Conservation (phyloP, 2,888 invertebrate genomes). For the Tetragonula carbonaria region DNA sequence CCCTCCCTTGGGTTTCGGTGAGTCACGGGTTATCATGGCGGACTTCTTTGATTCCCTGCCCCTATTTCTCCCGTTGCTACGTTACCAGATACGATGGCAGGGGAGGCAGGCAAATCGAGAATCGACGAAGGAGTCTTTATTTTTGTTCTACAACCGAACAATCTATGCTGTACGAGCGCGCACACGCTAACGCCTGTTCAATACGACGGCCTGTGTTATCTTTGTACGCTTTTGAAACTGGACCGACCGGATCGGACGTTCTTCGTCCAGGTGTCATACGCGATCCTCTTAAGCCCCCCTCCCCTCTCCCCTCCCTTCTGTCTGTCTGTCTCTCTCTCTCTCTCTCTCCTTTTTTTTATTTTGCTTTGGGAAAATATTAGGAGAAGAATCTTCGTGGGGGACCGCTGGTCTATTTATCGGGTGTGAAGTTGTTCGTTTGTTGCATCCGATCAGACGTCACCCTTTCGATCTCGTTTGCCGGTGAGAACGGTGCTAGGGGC, state of each 20-base stretch:
- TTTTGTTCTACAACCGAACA: constrained; percentile 31
- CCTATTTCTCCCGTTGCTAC: constrained; percentile 55
- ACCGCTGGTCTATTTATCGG: constrained; percentile 37
- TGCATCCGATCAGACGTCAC: constrained; percentile 19
- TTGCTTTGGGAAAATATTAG: constrained; percentile 48
- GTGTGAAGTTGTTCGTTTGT: constrained; percentile 42
- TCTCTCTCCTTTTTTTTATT: background rate
- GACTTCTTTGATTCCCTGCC: constrained; percentile 57
- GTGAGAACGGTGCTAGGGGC: constrained; percentile 11
- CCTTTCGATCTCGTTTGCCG: constrained; percentile 23
- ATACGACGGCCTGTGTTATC: constrained; percentile 42
- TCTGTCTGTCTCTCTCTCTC: too few species aligned
- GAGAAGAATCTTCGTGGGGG: constrained; percentile 38
- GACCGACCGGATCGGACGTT: constrained; percentile 54
- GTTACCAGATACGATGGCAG: constrained; percentile 37
- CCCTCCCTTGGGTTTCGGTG: constrained; percentile 56
- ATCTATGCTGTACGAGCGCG: constrained; percentile 6
- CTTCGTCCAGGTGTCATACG: constrained; percentile 53
- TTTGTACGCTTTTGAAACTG: constrained; percentile 48
- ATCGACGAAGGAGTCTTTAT: constrained; percentile 49
- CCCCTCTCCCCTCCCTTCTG: background rate
- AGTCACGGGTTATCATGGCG: constrained; percentile 67
- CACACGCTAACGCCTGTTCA: background rate
- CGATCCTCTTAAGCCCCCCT: constrained; percentile 36
- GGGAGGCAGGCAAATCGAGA: constrained; percentile 34